Evolutionary conservation across 2,797 vertebrate genomes (phyloP).

Genomic region (Sebastes kiyomatsui): DNA sequence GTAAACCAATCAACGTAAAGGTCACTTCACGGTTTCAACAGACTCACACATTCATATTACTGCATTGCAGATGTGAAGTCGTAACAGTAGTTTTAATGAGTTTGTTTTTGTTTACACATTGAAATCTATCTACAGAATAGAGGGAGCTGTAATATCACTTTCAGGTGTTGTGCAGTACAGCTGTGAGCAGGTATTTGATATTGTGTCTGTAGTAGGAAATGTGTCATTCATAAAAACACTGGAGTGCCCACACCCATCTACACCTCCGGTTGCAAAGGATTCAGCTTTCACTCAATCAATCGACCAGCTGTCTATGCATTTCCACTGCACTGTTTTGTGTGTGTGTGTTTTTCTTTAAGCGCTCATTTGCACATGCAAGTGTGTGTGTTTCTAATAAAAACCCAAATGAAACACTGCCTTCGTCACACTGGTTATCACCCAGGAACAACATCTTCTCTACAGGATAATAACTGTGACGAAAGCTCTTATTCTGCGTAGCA

Average conservation of each 20-base stretch:
- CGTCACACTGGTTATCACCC: neutral
- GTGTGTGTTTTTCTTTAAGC: neutral
- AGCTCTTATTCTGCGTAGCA: constrained; percentile 21
- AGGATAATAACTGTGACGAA: constrained; percentile 39
- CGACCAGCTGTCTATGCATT: constrained; percentile 36
- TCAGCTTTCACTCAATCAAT: constrained; percentile 67
- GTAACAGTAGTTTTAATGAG: constrained; percentile 11
- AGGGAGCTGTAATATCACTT: neutral
- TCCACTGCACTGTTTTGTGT: constrained; percentile 11
- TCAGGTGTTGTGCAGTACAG: neutral
- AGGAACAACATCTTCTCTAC: constrained; percentile 22
- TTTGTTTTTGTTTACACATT: neutral
- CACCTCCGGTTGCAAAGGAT: constrained; percentile 25
- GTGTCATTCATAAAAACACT: constrained; percentile 54
- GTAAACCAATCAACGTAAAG: constrained; percentile 24
- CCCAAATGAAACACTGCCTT: neutral
- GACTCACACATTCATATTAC: constrained; percentile 18
- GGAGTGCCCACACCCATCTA: constrained; percentile 12
- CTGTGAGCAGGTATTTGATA: neutral
- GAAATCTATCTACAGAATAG: neutral
- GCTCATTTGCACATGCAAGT: neutral
- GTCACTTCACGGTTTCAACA: constrained; percentile 15
- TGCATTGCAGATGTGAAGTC: constrained; percentile 57
- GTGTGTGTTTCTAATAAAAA: constrained; percentile 14
- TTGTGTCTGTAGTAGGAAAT: constrained; percentile 12